Evolutionary conservation across 2,888 invertebrate species (phyloP).

Genomic region (Trichogramma dendrolimi): DNA sequence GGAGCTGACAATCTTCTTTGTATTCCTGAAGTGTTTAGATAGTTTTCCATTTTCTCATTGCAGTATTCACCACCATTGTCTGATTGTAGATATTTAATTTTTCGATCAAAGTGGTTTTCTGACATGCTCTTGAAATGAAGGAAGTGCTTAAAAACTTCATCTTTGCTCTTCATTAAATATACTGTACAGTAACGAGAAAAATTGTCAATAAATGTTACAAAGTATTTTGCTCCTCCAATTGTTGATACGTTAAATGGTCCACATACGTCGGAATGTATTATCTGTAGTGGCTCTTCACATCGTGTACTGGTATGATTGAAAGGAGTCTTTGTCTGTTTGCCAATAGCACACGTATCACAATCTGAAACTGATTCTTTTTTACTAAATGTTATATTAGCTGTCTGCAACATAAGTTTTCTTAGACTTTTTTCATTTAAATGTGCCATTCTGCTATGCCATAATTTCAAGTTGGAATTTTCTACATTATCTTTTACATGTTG

Average conservation of each 20-base stretch:
- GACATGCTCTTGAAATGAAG: constrained; percentile 5
- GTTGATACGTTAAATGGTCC: constrained; percentile 38
- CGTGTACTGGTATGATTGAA: constrained; percentile 5
- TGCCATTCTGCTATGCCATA: constrained; percentile 18
- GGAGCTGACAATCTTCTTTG: constrained; percentile 28
- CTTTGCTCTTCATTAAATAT: constrained; percentile 22
- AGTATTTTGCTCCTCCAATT: constrained; percentile 33
- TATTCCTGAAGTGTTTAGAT: constrained; percentile 35
- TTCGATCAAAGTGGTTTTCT: constrained; percentile 14
- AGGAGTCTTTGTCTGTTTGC: background rate
- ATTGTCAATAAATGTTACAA: constrained; percentile 43
- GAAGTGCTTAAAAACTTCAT: constrained; percentile 14
- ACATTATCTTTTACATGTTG: background rate
- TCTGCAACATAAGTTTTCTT: background rate
- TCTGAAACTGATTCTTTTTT: background rate
- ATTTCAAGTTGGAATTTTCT: background rate
- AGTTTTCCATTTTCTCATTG: constrained; percentile 25
- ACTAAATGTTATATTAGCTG: background rate
- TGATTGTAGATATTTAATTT: constrained; percentile 25
- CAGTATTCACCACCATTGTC: constrained; percentile 37
- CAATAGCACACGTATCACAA: constrained; percentile 7
- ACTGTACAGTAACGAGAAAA: constrained; percentile 32
- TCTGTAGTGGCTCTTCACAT: background rate
- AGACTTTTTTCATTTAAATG: constrained; percentile 15
- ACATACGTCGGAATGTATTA: constrained; percentile 36